Conservation (phyloP, 2,888 invertebrate species). For the Meloe dianella region DNA sequence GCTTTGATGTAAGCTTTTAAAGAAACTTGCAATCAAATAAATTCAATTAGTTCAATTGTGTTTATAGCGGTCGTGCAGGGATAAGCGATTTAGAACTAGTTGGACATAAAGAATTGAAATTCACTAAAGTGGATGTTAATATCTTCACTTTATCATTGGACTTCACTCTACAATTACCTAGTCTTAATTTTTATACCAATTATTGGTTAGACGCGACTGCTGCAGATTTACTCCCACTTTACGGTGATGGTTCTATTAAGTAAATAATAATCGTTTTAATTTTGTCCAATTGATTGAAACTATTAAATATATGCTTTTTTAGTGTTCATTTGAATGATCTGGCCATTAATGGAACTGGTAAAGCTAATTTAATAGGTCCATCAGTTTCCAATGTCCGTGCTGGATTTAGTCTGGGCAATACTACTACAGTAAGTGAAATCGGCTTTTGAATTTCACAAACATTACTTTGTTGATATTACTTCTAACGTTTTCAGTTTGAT, state of each 20-base stretch:
- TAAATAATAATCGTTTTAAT: not conserved
- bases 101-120: not conserved
- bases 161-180: not conserved
- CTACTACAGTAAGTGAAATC: not conserved
- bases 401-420: not conserved
- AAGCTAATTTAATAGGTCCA: not conserved
- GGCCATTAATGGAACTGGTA: not conserved
- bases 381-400: not conserved
- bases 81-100: not conserved
- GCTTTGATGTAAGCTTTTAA: not conserved
- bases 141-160: not conserved
- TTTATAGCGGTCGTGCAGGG: not conserved
- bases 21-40: not conserved
- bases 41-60: not conserved
- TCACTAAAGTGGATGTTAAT: not conserved
- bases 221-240: not conserved
- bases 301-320: not conserved
- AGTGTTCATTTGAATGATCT: not conserved
- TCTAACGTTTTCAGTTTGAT: conserved; percentile 42
- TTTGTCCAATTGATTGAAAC: not conserved
- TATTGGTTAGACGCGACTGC: not conserved
- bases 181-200: not conserved
- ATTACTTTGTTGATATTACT: not conserved
- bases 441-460: not conserved
- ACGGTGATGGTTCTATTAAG: not conserved